These are phyloP conservation scores for Sericinus montela DNA, from an alignment of 2,888 invertebrate species.

Conservation along the genomic window DNA sequence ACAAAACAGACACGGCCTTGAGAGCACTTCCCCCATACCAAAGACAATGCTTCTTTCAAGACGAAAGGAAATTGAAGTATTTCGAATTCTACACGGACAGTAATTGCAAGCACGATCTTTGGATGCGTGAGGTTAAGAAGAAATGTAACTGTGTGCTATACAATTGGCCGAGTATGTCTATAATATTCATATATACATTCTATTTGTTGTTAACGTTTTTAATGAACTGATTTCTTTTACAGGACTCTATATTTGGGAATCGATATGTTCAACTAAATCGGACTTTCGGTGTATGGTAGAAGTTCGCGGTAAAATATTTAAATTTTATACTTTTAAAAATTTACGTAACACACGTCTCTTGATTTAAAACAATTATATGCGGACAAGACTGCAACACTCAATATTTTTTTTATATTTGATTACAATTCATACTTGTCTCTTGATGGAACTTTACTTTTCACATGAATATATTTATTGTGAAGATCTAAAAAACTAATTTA, in stretches of 20 bases:
- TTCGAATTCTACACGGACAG: slow-evolving; percentile 73
- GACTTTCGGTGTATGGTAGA: slow-evolving; percentile 54
- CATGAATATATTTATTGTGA: too few species aligned
- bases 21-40: slow-evolving; percentile 46
- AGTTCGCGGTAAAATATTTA: slow-evolving; percentile 45
- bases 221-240: slow-evolving; percentile 12
- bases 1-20: slow-evolving; percentile 57
- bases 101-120: slow-evolving; percentile 75
- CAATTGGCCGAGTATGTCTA: slow-evolving; percentile 65
- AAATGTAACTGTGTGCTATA: slow-evolving; percentile 67
- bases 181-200: not conserved
- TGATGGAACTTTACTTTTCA: too few species aligned
- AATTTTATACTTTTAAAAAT: too few species aligned
- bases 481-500: too few species aligned
- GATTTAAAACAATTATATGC: too few species aligned
- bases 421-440: too few species aligned
- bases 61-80: slow-evolving; percentile 54
- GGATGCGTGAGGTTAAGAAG: slow-evolving; percentile 61
- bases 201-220: not conserved
- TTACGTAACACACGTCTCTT: too few species aligned
- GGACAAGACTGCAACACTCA: too few species aligned
- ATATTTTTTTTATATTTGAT: too few species aligned
- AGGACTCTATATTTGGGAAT: slow-evolving; percentile 51
- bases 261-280: slow-evolving; percentile 52
- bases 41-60: slow-evolving; percentile 67